Evolutionary conservation across 2,113 vertebrate species (phyloP).

Genomic region (Motacilla tschutschensis): DNA sequence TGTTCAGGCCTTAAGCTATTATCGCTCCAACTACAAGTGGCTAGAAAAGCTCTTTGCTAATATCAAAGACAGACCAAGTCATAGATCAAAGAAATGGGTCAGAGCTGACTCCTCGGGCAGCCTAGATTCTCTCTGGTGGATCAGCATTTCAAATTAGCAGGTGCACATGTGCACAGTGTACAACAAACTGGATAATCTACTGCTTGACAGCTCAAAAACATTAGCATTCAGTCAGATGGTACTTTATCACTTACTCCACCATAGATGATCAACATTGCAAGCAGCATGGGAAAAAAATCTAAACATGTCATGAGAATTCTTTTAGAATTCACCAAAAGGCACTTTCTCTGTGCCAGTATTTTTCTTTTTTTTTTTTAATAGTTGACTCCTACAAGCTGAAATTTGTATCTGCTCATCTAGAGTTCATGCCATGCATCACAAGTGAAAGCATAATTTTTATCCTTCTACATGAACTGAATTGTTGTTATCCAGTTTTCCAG

Average conservation of each 20-base stretch:
- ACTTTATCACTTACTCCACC: conserved; percentile 29
- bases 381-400: conserved; percentile 33
- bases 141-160: conserved; percentile 58
- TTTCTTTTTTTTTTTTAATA: not conserved
- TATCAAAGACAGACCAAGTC: conserved; percentile 24
- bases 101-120: conserved; percentile 34
- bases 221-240: conserved; percentile 12
- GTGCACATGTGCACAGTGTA: conserved; percentile 20
- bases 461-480: conserved; percentile 63
- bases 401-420: conserved; percentile 59
- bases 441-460: conserved; percentile 67
- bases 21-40: conserved; percentile 20
- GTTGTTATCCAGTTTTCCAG: conserved; percentile 73
- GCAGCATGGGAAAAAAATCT: not conserved
- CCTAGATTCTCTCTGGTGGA: conserved; percentile 34
- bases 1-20: conserved; percentile 34
- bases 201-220: conserved; percentile 6
- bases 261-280: not conserved
- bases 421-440: conserved; percentile 55
- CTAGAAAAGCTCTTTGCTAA: conserved; percentile 29
- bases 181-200: conserved; percentile 10
- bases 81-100: conserved; percentile 57
- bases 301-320: conserved; percentile 4
- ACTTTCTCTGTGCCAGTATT: conserved; percentile 31
- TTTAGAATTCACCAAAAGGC: conserved; percentile 15